These are phyloP conservation scores for Halichoerus grypus DNA, from an alignment of 2,113 vertebrate species.

Conservation along the genomic window DNA sequence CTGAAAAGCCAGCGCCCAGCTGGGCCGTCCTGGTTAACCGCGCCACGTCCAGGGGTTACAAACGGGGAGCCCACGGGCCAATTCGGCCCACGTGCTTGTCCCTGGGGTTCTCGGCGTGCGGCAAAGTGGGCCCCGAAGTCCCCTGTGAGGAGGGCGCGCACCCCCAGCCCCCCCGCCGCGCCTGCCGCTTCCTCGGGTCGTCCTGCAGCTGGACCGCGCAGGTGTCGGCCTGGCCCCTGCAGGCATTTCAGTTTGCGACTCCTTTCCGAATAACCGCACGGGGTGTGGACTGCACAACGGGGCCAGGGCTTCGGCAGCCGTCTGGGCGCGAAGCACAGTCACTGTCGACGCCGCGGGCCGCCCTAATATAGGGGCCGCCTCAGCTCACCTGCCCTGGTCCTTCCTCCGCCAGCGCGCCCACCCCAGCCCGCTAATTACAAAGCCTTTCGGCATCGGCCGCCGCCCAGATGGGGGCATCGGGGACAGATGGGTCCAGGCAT, in stretches of 20 bases:
- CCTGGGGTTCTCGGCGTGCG: fast-evolving
- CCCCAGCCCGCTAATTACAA: not conserved
- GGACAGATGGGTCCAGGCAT: slow-evolving; percentile 57
- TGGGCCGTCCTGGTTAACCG: fast-evolving
- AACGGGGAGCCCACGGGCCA: fast-evolving
- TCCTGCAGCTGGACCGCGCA: fast-evolving
- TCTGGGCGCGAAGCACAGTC: not conserved
- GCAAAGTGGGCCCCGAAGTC: not conserved
- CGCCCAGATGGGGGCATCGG: not conserved
- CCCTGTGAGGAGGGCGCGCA: fast-evolving
- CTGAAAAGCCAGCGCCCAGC: not conserved
- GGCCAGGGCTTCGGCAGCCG: not conserved
- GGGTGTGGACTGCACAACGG: not conserved
- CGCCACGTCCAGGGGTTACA: too few species aligned
- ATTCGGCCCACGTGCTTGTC: fast-evolving
- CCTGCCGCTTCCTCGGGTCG: fast-evolving
- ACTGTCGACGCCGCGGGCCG: not conserved
- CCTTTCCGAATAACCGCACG: not conserved
- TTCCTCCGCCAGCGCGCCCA: not conserved
- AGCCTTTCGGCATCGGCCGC: not conserved
- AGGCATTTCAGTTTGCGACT: not conserved
- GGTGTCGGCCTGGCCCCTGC: not conserved
- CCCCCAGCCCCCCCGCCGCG: fast-evolving
- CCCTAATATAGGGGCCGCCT: not conserved
- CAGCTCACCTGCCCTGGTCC: not conserved